Base-by-base conservation (phyloP, 1,140 invertebrate species). In the Drosophila pectinifera region DNA sequence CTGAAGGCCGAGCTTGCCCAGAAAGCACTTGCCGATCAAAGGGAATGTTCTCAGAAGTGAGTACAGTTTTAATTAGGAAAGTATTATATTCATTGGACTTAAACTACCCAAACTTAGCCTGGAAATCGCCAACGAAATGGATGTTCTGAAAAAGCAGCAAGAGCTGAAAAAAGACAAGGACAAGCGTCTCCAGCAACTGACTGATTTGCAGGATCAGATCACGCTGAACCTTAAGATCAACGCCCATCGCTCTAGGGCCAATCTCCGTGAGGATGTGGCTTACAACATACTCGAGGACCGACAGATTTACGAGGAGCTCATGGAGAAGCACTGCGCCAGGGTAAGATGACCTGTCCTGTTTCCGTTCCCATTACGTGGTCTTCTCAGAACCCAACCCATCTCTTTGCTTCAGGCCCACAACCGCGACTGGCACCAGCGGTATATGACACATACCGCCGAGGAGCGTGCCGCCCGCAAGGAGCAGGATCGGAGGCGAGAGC, bases 221-320 rank as follows among this genome's bases (percentile, higher is more conserved):
- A 54, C 54, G 13, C 43, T 14, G 8, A 77, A 77, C n/a, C 39
- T 55, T 0, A 34, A 16, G 36, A 34, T 70, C 10, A 16, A n/a
- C 0, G 24, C 10, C 28, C 22, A 26, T 20, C 22, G 62, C 5
- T 8, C 41, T 2, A 46, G 64, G 53, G 45, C 39, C 18, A 64
- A 72, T 26, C 16, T 63, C 0, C 45, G 43, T 1, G 46, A 72
- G 22, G 65, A 78, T 22, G 0, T 34, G 22, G 20, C n/a, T 4
- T 38, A 20, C 31, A 78, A 78, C 31, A 78, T 78, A 22, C 65
- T 46, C 10, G 74, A 78, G 10, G 75, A 78, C 14, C 51, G 39
- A n/a, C 73, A 78, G 38, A 78, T 78, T 51, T 72, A 78, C 42
- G 64, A 69, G 39, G 73, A 78, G 36, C 57, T 78, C 2, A 62